phyloP scores from a whole-genome alignment of 2,797 vertebrate species.

The Rhadinocentrus ornatus region DNA sequence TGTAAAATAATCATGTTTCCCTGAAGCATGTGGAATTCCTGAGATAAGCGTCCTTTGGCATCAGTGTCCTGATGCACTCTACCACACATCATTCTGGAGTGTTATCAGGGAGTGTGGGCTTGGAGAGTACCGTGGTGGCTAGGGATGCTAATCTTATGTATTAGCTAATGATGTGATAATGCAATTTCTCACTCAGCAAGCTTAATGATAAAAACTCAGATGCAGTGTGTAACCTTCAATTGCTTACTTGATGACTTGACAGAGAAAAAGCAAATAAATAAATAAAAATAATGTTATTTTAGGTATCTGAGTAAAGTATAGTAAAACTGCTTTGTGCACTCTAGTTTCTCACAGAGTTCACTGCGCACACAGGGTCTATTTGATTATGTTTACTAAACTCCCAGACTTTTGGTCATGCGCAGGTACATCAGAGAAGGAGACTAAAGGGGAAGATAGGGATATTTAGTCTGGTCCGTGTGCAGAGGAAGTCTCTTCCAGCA shows the following conservation, averaged over 20 bases:
- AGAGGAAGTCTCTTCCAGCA: conserved; percentile 46
- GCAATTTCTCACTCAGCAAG: not conserved
- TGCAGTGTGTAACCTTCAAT: not conserved
- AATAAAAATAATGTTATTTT: not conserved
- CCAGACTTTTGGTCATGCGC: conserved; percentile 25
- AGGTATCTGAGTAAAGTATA: not conserved
- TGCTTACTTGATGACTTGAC: not conserved
- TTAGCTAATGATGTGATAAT: not conserved
- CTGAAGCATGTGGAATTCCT: not conserved
- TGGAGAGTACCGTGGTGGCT: not conserved
- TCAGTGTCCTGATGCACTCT: not conserved
- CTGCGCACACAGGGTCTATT: not conserved
- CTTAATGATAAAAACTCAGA: not conserved
- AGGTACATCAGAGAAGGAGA: conserved; percentile 25
- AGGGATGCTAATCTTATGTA: not conserved
- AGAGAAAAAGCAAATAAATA: not conserved
- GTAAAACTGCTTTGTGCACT: no score
- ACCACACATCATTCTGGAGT: not conserved
- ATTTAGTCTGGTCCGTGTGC: conserved; percentile 50
- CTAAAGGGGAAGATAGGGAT: conserved; percentile 35
- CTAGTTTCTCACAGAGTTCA: not conserved
- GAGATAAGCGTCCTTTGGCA: not conserved
- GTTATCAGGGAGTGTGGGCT: not conserved
- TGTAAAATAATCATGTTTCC: not conserved
- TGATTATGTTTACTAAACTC: not conserved